Base-by-base conservation (phyloP, 2,888 invertebrate species). In the Scaptomyza caliginosa region DNA sequence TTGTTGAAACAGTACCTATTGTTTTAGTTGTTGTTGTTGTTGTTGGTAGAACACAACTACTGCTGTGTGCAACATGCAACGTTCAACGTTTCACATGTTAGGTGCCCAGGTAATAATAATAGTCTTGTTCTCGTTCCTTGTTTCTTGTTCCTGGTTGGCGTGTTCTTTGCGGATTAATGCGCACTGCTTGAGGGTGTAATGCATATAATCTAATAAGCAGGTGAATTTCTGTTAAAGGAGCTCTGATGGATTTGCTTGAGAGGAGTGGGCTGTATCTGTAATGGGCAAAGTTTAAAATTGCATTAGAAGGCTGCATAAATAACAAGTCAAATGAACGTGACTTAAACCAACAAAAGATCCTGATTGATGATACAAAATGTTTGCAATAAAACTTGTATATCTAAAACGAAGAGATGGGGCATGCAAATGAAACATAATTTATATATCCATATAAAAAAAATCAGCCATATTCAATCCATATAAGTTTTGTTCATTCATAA, bases 201-300 rank as follows among this genome's bases (percentile, higher is more conserved):
- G 78, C 72, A 86, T 67, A 86, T 81, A 81, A 81, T 81, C 81
- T 84, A 86, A 81, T 81, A 81, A 81, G 81, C 84, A 63, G 65
- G 59, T 71, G 85, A 67, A 86, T 58, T 72, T 55, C 16, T 64
- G 19, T 60, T 34, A 59, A 72, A 52, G 62, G 51, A 75, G 52
- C 64, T 34, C 16, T 75, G 40, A 67, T 56, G 46, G 54, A 59
- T 55, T 57, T 54, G 52, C 39, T 36, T 24, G 55, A 19, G 30
- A 46, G 1, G 36, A 3, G 17, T 4, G 38, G 17, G 17, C 51
- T 21, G 4, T 32, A 23, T 21, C 13, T 48, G 21, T 66, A 63
- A 76, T 79, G 67, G 68, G 8, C 24, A 65, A 85, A 82, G 66
- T 67, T 82, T 82, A 73, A 79, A 73, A 67, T 83, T 83, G 65